phyloP scores from a whole-genome alignment of 2,113 vertebrate genomes.

The Toxotes chatareus region DNA sequence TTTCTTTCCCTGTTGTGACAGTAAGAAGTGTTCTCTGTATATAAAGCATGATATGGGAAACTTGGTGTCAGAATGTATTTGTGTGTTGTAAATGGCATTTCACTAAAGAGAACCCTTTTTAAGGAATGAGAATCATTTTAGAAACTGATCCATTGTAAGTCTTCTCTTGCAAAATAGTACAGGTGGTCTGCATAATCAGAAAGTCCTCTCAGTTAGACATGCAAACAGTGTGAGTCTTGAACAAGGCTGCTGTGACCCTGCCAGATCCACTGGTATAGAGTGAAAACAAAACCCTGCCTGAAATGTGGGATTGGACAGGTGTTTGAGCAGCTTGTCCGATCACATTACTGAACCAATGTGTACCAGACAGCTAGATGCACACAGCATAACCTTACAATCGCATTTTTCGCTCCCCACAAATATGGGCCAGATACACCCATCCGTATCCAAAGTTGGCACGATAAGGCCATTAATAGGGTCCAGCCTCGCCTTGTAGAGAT shows the following conservation, averaged over 20 bases:
- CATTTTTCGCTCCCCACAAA: conserved; percentile 70
- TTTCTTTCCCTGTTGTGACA: conserved; percentile 36
- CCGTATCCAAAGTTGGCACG: conserved; percentile 75
- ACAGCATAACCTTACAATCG: conserved; percentile 80
- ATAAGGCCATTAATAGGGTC: conserved; percentile 74
- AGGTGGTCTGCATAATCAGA: conserved; percentile 79
- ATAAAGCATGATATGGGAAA: conserved; percentile 51
- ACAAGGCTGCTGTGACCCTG: conserved; percentile 79
- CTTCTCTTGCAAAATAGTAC: conserved; percentile 67
- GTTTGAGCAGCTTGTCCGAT: conserved; percentile 86
- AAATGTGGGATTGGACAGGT: conserved; percentile 84
- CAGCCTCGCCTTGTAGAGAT: conserved; percentile 67
- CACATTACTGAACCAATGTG: conserved; percentile 80
- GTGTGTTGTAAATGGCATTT: conserved; percentile 48
- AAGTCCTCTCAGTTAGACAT: conserved; percentile 73
- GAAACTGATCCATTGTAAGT: conserved; percentile 48
- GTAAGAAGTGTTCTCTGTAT: conserved; percentile 43
- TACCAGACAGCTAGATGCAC: conserved; percentile 79
- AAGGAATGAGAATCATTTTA: conserved; percentile 43
- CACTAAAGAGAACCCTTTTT: conserved; percentile 8
- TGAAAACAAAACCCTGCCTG: conserved; percentile 79
- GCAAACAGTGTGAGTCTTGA: conserved; percentile 81
- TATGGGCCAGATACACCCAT: conserved; percentile 74
- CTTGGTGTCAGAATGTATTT: conserved; percentile 28
- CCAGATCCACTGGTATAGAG: conserved; percentile 76